Base-by-base conservation (phyloP, 1,140 invertebrate species). In the Platyscapa corneri region DNA sequence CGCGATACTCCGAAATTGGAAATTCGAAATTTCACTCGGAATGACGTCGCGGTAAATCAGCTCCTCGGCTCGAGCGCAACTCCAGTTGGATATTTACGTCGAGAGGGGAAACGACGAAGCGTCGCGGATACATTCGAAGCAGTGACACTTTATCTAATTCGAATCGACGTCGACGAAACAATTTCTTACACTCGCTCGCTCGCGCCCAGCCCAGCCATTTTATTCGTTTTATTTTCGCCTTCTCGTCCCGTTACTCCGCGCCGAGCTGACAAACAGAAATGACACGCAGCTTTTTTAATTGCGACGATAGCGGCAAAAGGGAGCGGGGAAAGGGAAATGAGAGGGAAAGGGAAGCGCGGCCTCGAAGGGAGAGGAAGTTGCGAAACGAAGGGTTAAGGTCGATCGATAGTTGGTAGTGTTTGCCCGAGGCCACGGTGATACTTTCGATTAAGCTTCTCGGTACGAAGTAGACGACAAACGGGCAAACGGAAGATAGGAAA, bases 381-480 rank as follows among this genome's bases (percentile, higher is more conserved):
- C 34, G 39, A 81, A 81, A 49, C 30, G 76, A 79, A 85, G 84
- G 80, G 78, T 82, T 74, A 75, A 76, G 78, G 77, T 82, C 70
- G 74, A 82, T 82, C 78, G 76, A 79, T 67, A 78, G 76, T 23
- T 64, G 53, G 0, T 77, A 49, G 46, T 39, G 34, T 30, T 53
- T 37, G 32, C 30, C 49, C 39, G 76, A 37, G 72, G 42, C 30
- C 46, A 32, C 23, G 34, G 14, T 76, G 75, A 84, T 83, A 76
- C 82, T 85, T 76, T 84, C 84, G 87, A 86, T 86, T 75, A 84
- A 87, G 78, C 56, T 82, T 42, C 39, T 77, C 72, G 46, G 72
- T 23, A 72, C 49, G 81, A 60, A 76, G 75, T 79, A n/a, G 53
- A 82, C 42, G 65, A 82, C 18, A 67, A 82, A 53, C 20, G 64